phyloP scores from a whole-genome alignment of 2,888 invertebrate species.

The Cartodere bifasciata region DNA sequence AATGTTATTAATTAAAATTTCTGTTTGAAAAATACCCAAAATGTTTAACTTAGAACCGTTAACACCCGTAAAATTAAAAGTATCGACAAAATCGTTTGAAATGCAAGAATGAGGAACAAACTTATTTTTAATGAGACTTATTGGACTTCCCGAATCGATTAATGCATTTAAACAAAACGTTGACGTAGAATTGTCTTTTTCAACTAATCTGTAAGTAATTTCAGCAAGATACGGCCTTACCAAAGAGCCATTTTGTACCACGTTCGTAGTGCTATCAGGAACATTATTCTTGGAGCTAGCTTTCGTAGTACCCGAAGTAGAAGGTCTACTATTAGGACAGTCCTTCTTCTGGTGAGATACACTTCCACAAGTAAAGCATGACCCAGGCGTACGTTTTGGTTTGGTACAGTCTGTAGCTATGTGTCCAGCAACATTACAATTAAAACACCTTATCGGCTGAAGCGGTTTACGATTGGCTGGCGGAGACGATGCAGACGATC shows the following conservation, averaged over 20 bases:
- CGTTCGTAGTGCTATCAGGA: too few species aligned
- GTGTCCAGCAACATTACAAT: slow-evolving; percentile 12
- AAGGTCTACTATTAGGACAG: slow-evolving; percentile 6
- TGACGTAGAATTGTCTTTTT: background rate
- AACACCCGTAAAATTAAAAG: slow-evolving; percentile 8
- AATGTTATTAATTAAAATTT: slow-evolving; percentile 6
- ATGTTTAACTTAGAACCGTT: slow-evolving; percentile 7
- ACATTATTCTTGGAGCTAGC: too few species aligned
- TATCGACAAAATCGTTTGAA: slow-evolving; percentile 1
- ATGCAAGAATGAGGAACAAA: slow-evolving; percentile 2
- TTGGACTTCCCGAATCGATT: slow-evolving; percentile 11
- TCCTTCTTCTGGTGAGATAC: slow-evolving; percentile 6
- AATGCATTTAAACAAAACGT: slow-evolving; percentile 1
- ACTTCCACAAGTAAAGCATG: slow-evolving; percentile 11
- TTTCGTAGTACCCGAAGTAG: too few species aligned
- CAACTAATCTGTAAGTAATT: slow-evolving; percentile 3
- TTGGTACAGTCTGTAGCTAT: slow-evolving; percentile 8
- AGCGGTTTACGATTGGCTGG: too few species aligned
- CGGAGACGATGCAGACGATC: too few species aligned
- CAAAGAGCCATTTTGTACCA: too few species aligned
- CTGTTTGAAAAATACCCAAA: slow-evolving; percentile 7
- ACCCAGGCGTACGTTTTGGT: slow-evolving; percentile 11
- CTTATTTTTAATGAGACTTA: slow-evolving; percentile 9
- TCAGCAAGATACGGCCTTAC: too few species aligned
- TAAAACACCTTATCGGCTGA: slow-evolving; percentile 9